Evolutionary conservation across 1,140 invertebrate genomes (phyloP), one percentile per base, ranked within the genome.

Genomic region (Hirudo medicinalis): DNA sequence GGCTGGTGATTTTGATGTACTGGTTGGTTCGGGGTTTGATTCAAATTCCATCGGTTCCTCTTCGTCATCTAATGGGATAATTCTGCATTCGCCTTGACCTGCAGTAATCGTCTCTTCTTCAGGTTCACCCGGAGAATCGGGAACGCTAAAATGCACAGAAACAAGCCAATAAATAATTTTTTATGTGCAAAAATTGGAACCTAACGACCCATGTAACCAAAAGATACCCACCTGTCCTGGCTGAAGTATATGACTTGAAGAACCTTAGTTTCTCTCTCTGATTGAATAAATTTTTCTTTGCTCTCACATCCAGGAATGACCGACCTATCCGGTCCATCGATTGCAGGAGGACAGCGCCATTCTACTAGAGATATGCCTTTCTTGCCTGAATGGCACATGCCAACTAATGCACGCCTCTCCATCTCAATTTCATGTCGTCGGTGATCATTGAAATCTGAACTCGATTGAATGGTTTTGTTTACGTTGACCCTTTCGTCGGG

Each of bases 401-500:
- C 29, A 6, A 22, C 57, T 25, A 63, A 63, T 32, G 29, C 22
- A 22, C 22, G 57, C 57, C 57, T 63, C 57, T 63, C 57, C 57
- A 63, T 63, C 29, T 63, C 57, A 15, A 63, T 25, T 32, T 63
- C 57, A 20, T 63, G 57, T n/a, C 29, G 22, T 32, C 57, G 29
- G 57, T 63, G 57, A 15, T 63, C 57, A 25, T 63, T 22, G 57
- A 63, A 63, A 63, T 32, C 57, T 25, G 57, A 63, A 32, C 29
- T 63, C 22, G 57, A 63, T 63, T 63, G 22, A 25, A 25, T 11
- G 22, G 29, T 25, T 25, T 63, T 63, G 57, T 63, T 63, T 25
- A 63, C 57, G 20, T 63, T 63, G 57, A 22, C 11, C 29, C 57
- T 22, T 32, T 63, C 57, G 57, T 63, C 57, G 11, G 57, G 22